Base-by-base conservation (phyloP, 2,888 invertebrate genomes). In the Metopia argyrocephala region DNA sequence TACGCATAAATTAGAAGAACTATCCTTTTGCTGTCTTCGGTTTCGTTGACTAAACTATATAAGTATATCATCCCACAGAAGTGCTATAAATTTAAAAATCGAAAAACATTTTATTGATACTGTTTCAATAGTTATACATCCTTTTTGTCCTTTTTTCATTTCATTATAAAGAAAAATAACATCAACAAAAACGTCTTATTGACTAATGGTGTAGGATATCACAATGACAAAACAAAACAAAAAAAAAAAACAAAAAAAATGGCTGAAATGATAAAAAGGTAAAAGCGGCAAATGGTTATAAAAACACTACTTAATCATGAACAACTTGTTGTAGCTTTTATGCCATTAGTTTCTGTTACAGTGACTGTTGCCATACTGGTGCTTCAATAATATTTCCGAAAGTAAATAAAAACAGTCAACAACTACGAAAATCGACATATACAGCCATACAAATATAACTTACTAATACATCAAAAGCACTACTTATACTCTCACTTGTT, bases 251-350 rank as follows among this genome's bases (percentile, higher is more conserved):
- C 9, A 6, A 38, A 38, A 38, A 38, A 12, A 38, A 38, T 38
- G 38, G 12, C 38, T 38, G 9, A 38, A 38, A 38, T 4, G 38
- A 38, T 38, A 46, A 21, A 25, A 15, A 38, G 31, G 21, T 62
- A 56, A 27, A 28, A 73, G 23, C 48, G 46, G 28, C 56, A 48
- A 56, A 23, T 73, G 64, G 48, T 48, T 57, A n/a, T 15, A 74
- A 57, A 48, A 57, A 38, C 31, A 25, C 50, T 15, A n/a, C 59
- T 50, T 6, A 52, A 62, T 54, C 25, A 21, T 20, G 21, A 52
- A 9, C 12, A 52, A 52, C 12, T 52, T 21, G 52, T 52, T 52
- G 52, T 23, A 15, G 12, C 38, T 12, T 38, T 38, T 15, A 38
- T 38, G 38, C 15, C 12, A 38, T 38, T 38, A 38, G 38, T 15